Percentiles rank a stretch among this genome's conserved stretches.
Evolutionary conservation across 2,888 invertebrate species (phyloP).

Genomic region (Drosophila infuscata): DNA sequence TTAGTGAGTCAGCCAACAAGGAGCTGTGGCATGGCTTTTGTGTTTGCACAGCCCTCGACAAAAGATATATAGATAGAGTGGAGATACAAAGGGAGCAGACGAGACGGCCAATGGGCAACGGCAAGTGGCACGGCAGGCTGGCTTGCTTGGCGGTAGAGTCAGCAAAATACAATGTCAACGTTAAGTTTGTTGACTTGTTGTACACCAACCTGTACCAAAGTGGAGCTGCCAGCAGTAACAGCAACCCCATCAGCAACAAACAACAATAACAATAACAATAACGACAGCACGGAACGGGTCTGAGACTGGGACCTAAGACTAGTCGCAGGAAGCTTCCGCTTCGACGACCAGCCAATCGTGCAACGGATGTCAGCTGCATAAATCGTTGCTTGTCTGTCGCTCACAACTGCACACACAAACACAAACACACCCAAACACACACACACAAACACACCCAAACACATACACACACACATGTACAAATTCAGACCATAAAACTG

Average conservation of each 20-base stretch:
- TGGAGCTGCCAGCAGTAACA: slow-evolving; percentile 46
- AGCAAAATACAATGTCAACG: slow-evolving; percentile 63
- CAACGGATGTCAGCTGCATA: slow-evolving; percentile 80
- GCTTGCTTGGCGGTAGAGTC: slow-evolving; percentile 22
- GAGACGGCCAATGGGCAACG: slow-evolving; percentile 20
- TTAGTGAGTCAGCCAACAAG: slow-evolving; percentile 37
- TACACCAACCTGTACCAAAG: slow-evolving; percentile 70
- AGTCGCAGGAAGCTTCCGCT: slow-evolving; percentile 72
- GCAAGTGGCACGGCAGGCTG: slow-evolving; percentile 23
- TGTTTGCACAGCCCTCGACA: slow-evolving; percentile 54
- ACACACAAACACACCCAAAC: slow-evolving; percentile 11
- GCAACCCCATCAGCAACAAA: slow-evolving; percentile 13
- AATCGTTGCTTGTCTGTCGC: slow-evolving; percentile 69
- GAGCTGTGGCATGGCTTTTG: slow-evolving; percentile 31
- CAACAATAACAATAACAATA: slow-evolving; percentile 23
- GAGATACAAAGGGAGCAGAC: slow-evolving; percentile 6
- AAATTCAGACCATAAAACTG: slow-evolving; percentile 72
- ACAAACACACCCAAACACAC: slow-evolving; percentile 11
- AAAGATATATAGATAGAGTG: slow-evolving; percentile 13
- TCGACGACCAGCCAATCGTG: slow-evolving; percentile 63
- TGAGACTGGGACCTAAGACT: slow-evolving; percentile 44
- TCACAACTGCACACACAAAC: slow-evolving; percentile 38
- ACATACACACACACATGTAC: background rate
- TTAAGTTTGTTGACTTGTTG: slow-evolving; percentile 77
- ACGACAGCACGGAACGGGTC: slow-evolving; percentile 20